Evolutionary conservation across 2,888 invertebrate genomes (phyloP).

Genomic region (Microctonus hyperodae): DNA sequence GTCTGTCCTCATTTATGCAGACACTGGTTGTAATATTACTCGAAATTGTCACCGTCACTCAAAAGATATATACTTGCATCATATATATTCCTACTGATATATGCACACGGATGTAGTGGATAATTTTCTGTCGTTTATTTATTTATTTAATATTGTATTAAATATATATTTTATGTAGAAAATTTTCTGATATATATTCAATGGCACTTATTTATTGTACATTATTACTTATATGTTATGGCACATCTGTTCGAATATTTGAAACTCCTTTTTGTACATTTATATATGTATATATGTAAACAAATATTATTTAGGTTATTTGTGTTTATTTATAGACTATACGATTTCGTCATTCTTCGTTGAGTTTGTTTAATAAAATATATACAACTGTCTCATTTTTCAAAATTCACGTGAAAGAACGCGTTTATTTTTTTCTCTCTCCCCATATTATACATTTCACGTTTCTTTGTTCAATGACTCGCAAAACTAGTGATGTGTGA

Average conservation of each 20-base stretch:
- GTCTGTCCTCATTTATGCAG: not conserved
- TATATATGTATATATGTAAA: not conserved
- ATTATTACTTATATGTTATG: constrained; percentile 22
- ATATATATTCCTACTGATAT: not conserved
- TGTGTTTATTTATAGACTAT: constrained; percentile 8
- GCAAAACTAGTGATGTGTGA: constrained; percentile 13
- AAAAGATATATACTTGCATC: not conserved
- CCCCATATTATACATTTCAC: not conserved
- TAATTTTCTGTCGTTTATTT: not conserved
- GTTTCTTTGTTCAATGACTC: not conserved
- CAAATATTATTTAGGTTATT: not conserved
- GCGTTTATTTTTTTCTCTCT: not conserved
- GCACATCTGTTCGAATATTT: constrained; percentile 39
- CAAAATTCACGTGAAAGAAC: constrained; percentile 26
- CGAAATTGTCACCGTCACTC: not conserved
- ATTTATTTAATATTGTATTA: not conserved
- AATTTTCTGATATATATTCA: constrained; percentile 35
- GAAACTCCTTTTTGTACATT: constrained; percentile 27
- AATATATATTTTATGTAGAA: too few relatives aligned
- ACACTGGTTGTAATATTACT: not conserved
- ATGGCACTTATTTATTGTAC: constrained; percentile 29
- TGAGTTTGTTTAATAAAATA: constrained; percentile 32
- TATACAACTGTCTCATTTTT: constrained; percentile 39
- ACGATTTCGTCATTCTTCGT: constrained; percentile 32
- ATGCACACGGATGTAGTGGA: not conserved